These are phyloP conservation scores for Heliconius charithonia DNA, from an alignment of 2,888 invertebrate species.

Conservation along the genomic window DNA sequence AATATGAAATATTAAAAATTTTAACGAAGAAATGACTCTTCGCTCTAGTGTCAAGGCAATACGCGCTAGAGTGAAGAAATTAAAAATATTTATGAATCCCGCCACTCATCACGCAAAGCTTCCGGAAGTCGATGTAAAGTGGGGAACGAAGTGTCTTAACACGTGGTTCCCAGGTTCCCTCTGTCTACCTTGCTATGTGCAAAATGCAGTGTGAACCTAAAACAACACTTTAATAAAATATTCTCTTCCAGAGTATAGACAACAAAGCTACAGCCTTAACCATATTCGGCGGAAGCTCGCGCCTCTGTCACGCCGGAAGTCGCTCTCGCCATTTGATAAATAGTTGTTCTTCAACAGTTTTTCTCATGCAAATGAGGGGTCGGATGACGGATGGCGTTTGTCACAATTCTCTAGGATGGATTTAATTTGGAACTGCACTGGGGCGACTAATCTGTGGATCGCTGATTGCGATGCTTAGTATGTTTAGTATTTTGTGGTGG, in stretches of 20 bases:
- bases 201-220: neutral
- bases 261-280: neutral
- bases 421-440: slow-evolving; percentile 77
- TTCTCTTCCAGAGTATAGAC: neutral
- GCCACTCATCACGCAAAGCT: no score
- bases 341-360: slow-evolving; percentile 83
- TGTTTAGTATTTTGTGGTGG: slow-evolving; percentile 50
- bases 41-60: no score
- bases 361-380: slow-evolving; percentile 83
- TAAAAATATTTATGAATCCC: no score
- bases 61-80: no score
- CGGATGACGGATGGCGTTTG: slow-evolving; percentile 81
- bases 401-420: slow-evolving; percentile 81
- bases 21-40: no score
- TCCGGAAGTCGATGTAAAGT: no score
- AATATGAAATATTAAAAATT: no score
- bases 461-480: slow-evolving; percentile 61
- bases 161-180: no score
- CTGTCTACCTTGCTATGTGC: neutral
- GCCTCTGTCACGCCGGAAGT: slow-evolving; percentile 82
- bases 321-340: slow-evolving; percentile 81
- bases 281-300: slow-evolving; percentile 76
- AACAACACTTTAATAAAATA: neutral
- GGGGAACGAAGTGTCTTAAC: no score
- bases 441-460: slow-evolving; percentile 68